Base-by-base conservation (phyloP, 2,113 vertebrate genomes). In the Neoarius graeffei region DNA sequence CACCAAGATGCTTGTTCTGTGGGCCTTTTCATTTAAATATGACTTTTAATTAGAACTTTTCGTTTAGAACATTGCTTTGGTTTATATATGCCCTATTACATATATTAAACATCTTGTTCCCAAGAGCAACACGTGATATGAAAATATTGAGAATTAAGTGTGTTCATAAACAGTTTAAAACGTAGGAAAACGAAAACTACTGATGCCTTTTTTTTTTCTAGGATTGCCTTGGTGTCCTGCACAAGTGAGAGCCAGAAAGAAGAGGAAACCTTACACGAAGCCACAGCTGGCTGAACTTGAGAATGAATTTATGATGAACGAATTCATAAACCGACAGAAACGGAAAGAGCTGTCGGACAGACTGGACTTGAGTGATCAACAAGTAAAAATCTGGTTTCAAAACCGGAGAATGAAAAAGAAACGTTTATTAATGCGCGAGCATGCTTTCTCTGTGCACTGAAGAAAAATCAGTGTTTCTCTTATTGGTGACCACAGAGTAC, bases 371-470 rank as follows among this genome's bases (percentile, higher is more conserved):
- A 96, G 94, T 87, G 96, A 96, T 92, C 96, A 96, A 59, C 96
- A 96, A 89, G 95, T 96, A 25, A 96, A 96, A 92, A 96, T 96
- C 10, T 96, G 96, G 96, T 96, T 96, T 93, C 96, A 96, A 92
- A 96, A 96, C 91, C 95, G 97, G 77, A 95, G 97, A 60, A 98
- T 98, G 98, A 98, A 98, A 94, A 98, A 99, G 95, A 99, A 99
- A 88, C 95, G 98, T 1, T 96, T 97, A 89, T 94, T 97, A 91
- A 96, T 97, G 95, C 95, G 98, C 1, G 97, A 98, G 81, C 97
- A 98, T 85, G 95, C 95, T 1, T 97, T 99, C 90, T 95, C 92
- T 0, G 83, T 93, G 9, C 95, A 94, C 91, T 96, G 91, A 94
- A 91, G 8, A 50, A 73, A 81, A 84, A 79, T 25, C 54, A 85